Evolutionary conservation across 2,888 invertebrate species (phyloP).

Genomic region (Cosmia pyralina): DNA sequence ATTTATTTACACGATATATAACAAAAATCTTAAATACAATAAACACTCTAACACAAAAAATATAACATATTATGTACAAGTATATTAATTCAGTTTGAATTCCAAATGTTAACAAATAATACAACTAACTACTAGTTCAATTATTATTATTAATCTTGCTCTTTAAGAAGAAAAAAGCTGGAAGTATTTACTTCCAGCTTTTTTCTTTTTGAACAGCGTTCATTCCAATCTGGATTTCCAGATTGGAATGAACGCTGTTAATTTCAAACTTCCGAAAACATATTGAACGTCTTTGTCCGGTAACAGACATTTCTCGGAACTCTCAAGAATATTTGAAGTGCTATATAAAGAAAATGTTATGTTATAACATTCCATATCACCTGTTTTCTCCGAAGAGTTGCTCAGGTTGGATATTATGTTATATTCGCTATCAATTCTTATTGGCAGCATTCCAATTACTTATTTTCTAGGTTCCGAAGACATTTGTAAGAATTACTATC

Average conservation of each 20-base stretch:
- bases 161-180: not conserved
- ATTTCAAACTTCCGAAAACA: not conserved
- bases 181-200: too few relatives aligned
- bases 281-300: not conserved
- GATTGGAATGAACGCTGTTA: not conserved
- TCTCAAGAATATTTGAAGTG: not conserved
- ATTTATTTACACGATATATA: too few relatives aligned
- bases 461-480: not conserved
- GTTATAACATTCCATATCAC: not conserved
- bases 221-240: too few relatives aligned
- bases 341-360: not conserved
- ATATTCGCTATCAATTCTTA: not conserved
- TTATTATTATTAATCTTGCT: not conserved
- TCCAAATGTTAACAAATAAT: not conserved
- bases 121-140: not conserved
- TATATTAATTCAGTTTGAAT: too few relatives aligned
- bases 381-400: not conserved
- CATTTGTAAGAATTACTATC: constrained; percentile 6
- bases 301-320: not conserved
- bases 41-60: too few relatives aligned
- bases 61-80: too few relatives aligned
- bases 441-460: not conserved
- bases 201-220: too few relatives aligned
- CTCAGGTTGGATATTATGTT: not conserved
- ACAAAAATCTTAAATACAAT: too few relatives aligned